These are phyloP conservation scores for Pachycephala philippinensis DNA, from an alignment of 2,113 vertebrate species.

Conservation along the genomic window DNA sequence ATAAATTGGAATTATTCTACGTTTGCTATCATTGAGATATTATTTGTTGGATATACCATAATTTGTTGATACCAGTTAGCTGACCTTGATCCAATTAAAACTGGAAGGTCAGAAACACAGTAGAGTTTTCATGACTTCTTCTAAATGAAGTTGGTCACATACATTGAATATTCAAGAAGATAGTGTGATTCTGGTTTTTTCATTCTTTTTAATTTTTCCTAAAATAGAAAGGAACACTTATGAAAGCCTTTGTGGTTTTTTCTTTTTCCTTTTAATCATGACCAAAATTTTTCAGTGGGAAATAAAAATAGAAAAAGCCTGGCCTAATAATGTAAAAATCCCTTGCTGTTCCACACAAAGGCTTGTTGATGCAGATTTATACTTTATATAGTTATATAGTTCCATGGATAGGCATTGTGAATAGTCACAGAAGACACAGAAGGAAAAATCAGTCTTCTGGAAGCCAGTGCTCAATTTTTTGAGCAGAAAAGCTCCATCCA, in stretches of 20 bases:
- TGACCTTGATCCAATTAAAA: neutral
- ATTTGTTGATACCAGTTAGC: neutral
- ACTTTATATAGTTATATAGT: neutral
- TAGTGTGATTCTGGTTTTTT: neutral
- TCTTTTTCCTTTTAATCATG: neutral
- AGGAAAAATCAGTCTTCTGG: neutral
- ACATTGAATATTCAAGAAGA: neutral
- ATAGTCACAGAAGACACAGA: neutral
- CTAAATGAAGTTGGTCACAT: neutral
- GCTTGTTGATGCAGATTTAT: neutral
- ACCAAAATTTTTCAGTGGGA: neutral
- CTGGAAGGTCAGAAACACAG: neutral
- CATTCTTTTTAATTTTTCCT: neutral
- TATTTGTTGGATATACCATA: neutral
- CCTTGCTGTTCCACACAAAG: neutral
- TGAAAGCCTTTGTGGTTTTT: neutral
- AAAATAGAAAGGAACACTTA: neutral
- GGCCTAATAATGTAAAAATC: neutral
- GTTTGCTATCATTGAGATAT: neutral
- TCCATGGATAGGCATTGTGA: neutral
- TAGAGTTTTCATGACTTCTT: neutral
- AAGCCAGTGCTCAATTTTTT: neutral
- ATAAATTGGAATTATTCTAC: neutral
- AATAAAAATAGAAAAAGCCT: neutral
- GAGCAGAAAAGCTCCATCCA: neutral